Evolutionary conservation across 1,140 invertebrate genomes (phyloP).

Genomic region (Phymorhynchus buccinoides): DNA sequence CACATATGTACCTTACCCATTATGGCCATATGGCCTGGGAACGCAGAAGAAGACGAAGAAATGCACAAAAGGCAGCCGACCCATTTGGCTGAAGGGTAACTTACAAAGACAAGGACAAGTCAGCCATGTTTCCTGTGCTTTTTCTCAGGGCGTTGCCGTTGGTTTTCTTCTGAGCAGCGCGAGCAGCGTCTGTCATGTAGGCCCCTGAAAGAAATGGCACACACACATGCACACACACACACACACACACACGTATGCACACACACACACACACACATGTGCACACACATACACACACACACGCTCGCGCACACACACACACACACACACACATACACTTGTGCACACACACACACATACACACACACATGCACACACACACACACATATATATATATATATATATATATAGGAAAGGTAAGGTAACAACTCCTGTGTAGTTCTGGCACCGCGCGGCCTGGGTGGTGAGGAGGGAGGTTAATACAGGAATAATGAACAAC

Average conservation of each 20-base stretch:
- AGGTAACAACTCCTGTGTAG: too few species aligned
- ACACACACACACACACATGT: too few species aligned
- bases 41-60: not conserved
- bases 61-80: not conserved
- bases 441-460: too few species aligned
- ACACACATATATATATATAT: not conserved
- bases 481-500: too few species aligned
- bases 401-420: not conserved
- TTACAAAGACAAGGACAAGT: not conserved
- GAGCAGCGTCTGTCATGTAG: not conserved
- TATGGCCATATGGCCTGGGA: too few species aligned
- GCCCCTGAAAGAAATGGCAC: not conserved
- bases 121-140: not conserved
- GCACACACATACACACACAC: too few species aligned
- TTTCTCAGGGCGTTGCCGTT: not conserved
- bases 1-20: too few species aligned
- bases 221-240: not conserved
- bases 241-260: too few species aligned
- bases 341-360: not conserved
- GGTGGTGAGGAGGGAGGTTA: too few species aligned
- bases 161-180: not conserved
- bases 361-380: not conserved
- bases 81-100: not conserved
- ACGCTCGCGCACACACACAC: too few species aligned
- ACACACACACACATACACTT: not conserved